Base-by-base conservation (phyloP, 2,888 invertebrate genomes). In the Acleris sparsana region DNA sequence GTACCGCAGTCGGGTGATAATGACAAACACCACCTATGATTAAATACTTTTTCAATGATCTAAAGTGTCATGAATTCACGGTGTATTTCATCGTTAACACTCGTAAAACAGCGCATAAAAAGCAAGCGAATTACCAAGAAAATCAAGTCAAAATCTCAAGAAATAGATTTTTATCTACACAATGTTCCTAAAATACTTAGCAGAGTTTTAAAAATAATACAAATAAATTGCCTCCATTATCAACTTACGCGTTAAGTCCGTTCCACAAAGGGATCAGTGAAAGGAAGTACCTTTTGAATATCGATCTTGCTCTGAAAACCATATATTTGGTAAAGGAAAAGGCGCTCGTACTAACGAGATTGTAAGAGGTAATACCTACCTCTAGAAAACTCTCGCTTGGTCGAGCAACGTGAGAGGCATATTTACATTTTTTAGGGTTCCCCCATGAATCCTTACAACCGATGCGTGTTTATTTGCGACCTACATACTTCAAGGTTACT, bases 371-470 rank as follows among this genome's bases (percentile, higher is more conserved):
- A 65, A 65, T 72, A 70, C 71, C 70, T 69, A 62, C 72, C 77
- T 80, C 75, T 76, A 78, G 75, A 79, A 77, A 83, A 77, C 73
- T 75, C 76, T 77, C 82, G 82, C 84, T 76, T 80, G 79, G 81
- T 65, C 77, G 82, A 77, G 68, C 80, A 78, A 72, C 75, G 73
- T 75, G 79, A 80, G 82, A 79, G 78, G 80, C 77, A 73, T 87
- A 85, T 86, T 85, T 85, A 84, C 81, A 81, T 86, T 86, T 86
- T 85, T 62, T 62, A 57, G 66, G 66, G 66, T 66, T 62, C 61
- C 62, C 53, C 44, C 65, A 57, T 63, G 58, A 68, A 55, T 58
- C 68, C 57, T 46, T 63, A 39, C 18, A 57, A 52, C 33, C 39
- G 17, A 44, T 55, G 56, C 39, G 17, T 62, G 53, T 53, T 62